Base-by-base conservation (phyloP, 1,140 invertebrate species). In the Drosophila oshimai region DNA sequence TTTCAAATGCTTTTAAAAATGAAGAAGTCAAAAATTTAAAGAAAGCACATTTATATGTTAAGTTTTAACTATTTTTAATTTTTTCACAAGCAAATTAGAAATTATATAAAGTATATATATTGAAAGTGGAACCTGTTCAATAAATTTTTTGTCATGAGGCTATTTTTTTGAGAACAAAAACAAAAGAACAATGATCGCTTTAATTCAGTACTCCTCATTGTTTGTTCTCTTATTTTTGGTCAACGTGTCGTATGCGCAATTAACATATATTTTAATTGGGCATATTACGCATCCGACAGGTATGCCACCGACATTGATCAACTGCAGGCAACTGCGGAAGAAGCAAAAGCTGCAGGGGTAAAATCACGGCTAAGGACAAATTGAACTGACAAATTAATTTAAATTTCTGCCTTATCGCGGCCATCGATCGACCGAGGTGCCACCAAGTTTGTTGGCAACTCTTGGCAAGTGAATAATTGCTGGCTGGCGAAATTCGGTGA, bases 241-340 rank as follows among this genome's bases (percentile, higher is more conserved):
- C 57, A 65, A 78, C 28, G 55, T 49, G 77, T 44, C 73, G 77
- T 72, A 81, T 76, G 50, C 72, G 50, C 36, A 57, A 75, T 76
- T 44, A 55, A n/a, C n/a, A 22, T 46, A 15, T 37, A 6, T 7
- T 20, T 15, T 18, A 28, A 49, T 51, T 26, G 28, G 29, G 15
- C n/a, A 70, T 15, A 80, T 80, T 80, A 80, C 77, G 72, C 78
- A 81, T 81, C 76, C 77, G 77, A 46, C 78, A 73, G 72, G 72
- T 81, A 83, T 81, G 72, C 54, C 58, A 15, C 22, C 12, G 29
- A 34, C 36, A 24, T 60, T 64, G 65, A 61, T 64, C 34, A 61
- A 33, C 57, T 39, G 39, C 28, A 31, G 28, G 33, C n/a, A n/a
- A n/a, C n/a, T n/a, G n/a, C 51, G 72, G 58, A 53, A 49, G 18